These are phyloP conservation scores for Acleris cristana DNA, from an alignment of 2,888 invertebrate genomes.

Conservation along the genomic window DNA sequence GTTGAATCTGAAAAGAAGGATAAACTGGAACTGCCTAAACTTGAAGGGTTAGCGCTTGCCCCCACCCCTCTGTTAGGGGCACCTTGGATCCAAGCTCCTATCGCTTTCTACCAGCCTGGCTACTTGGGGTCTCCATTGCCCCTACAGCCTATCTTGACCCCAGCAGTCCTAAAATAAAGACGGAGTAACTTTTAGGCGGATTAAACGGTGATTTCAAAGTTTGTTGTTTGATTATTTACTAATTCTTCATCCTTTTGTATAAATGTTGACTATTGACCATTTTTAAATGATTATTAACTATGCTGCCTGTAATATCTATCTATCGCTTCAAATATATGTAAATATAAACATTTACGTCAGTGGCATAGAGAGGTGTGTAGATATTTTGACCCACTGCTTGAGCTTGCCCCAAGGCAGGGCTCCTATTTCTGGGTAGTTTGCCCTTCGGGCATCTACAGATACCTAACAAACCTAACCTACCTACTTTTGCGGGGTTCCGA, in stretches of 20 bases:
- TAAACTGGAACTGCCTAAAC: conserved; percentile 44
- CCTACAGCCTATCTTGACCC: conserved; percentile 31
- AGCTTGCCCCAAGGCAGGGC: too few relatives aligned
- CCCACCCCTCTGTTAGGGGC: conserved; percentile 33
- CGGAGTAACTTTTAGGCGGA: conserved; percentile 21
- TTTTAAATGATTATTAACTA: too few relatives aligned
- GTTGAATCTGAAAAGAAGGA: conserved; percentile 40
- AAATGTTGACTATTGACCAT: too few relatives aligned
- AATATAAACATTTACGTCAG: too few relatives aligned
- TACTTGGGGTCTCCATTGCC: conserved; percentile 35
- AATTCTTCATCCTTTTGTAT: not conserved
- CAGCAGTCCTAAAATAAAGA: conserved; percentile 40
- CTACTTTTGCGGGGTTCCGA: too few relatives aligned
- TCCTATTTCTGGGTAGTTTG: too few relatives aligned
- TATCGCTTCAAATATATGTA: too few relatives aligned
- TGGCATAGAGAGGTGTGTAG: too few relatives aligned
- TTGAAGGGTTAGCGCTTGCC: conserved; percentile 34
- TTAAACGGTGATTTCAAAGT: conserved; percentile 38
- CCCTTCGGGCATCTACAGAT: too few relatives aligned
- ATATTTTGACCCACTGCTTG: too few relatives aligned
- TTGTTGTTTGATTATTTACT: conserved; percentile 12
- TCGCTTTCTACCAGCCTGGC: conserved; percentile 41
- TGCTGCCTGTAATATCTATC: too few relatives aligned
- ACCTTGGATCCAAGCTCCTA: conserved; percentile 36
- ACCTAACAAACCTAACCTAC: too few relatives aligned